Base-by-base conservation (phyloP, 2,888 invertebrate species). In the Orchestes rusci region DNA sequence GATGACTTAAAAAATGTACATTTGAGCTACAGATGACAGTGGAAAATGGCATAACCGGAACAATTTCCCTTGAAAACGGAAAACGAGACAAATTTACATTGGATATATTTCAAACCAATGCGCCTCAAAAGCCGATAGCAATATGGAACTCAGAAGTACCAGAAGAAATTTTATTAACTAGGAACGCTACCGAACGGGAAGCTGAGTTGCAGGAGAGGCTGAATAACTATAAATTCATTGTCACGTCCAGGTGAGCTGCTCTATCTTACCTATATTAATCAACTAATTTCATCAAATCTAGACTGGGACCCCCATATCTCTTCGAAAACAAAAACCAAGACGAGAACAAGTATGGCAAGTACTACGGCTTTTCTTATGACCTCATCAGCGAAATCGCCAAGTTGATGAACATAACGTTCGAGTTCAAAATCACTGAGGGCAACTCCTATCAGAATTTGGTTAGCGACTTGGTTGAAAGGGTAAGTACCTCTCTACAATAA, bases 341-440 rank as follows among this genome's bases (percentile, higher is more conserved):
- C 23, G 76, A 80, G 16, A 75, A 73, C 39, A 89, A 86, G 1
- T 90, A 88, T 59, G 83, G 79, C 52, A 75, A 81, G 36, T 92
- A 77, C 62, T 86, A 89, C 64, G 94, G 94, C 1, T 97, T 89
- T 65, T 86, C 91, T 1, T 80, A 94, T 60, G 96, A 97, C 68
- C 72, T 97, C 16, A 85, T 97, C 10, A 44, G 52, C n/a, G 58
- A 48, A 43, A 57, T 61, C 27, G 56, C 61, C 1, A 52, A 53
- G 42, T 45, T 56, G 4, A 52, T 57, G 16, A 55, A 54, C 28
- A 59, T 61, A 27, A 55, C 54, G 28, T 60, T 55, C 43, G 57
- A 59, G 56, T 79, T 89, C 54, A 74, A 77, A 60, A 69, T 88
- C 16, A 82, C 81, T 2, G 77, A 77, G 1, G 84, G 82, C 54